Base-by-base conservation (phyloP, 2,797 vertebrate species). In the Hydrolagus colliei region DNA sequence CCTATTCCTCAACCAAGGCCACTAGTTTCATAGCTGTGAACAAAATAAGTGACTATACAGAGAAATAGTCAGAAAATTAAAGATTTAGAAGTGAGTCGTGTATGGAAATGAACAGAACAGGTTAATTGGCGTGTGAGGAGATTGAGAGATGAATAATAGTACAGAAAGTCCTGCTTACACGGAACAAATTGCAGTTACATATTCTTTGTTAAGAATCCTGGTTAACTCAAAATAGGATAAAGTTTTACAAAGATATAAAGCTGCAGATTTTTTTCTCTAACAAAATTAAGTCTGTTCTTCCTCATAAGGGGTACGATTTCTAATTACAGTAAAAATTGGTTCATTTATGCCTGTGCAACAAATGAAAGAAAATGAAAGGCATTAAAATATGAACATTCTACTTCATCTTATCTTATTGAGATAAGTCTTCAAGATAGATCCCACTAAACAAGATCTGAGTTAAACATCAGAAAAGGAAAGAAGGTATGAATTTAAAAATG, bases 371-470 rank as follows among this genome's bases (percentile, higher is more conserved):
- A 52, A 52, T 3, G 41, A 52, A 52, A 52, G 41, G 6, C 41
- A 52, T 52, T 52, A 6, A 52, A 52, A 52, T 65, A 32, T 18
- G 41, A 71, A 76, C 52, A 41, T 68, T 52, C 9, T 20, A 41
- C 32, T 41, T 52, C 63, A 68, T 71, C 65, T 84, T 59, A 68
- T 71, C 65, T 84, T 59, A 52, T 10, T 61, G 75, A 1, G 7
- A 72, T 61, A 20, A 59, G 9, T 80, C 62, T 84, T 35, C 35
- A 67, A 84, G 71, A 67, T 41, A 18, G 27, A 84, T 71, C 32
- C 79, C 35, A 18, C 79, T 71, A 67, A 84, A 68, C 32, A 84
- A 63, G 52, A 35, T 63, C 65, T 84, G 79, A 84, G 79, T 67
- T 22, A 65, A 16, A 20, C 41, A 52, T 52, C 41, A 52, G 41